Conservation (phyloP, 2,888 invertebrate genomes). For the Phengaris arion region DNA sequence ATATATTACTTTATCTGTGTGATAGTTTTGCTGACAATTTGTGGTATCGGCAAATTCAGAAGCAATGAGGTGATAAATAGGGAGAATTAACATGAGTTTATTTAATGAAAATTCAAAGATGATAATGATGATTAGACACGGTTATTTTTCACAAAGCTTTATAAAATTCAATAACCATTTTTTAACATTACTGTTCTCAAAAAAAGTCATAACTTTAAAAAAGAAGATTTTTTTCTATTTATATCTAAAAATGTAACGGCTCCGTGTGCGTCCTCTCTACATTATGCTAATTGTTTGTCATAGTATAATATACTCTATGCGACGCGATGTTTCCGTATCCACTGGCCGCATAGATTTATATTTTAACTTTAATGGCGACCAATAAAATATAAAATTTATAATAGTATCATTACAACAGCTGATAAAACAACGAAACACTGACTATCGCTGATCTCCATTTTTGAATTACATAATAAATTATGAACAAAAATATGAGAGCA, state of each 20-base stretch:
- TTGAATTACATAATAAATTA: constrained; percentile 14
- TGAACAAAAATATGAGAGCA: neutral
- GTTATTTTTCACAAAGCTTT: no score
- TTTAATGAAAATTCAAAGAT: neutral
- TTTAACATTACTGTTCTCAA: no score
- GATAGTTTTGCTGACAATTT: neutral
- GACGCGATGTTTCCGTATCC: neutral
- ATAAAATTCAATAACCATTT: no score
- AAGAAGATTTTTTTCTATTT: neutral
- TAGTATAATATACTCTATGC: neutral
- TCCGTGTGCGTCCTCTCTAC: neutral
- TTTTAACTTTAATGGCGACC: constrained; percentile 21
- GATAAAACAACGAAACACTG: constrained; percentile 12
- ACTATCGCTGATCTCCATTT: constrained; percentile 12
- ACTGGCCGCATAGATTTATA: constrained; percentile 17
- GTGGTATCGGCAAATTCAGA: constrained; percentile 1
- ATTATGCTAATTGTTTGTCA: constrained; percentile 18
- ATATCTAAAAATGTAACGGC: neutral
- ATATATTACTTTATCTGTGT: constrained; percentile 4
- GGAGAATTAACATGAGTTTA: neutral
- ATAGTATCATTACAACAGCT: constrained; percentile 10
- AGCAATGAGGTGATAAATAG: neutral
- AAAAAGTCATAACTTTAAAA: no score
- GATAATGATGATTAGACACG: neutral
- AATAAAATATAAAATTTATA: constrained; percentile 28